Base-by-base conservation (phyloP, 2,888 invertebrate species). In the Protonemura montana region DNA sequence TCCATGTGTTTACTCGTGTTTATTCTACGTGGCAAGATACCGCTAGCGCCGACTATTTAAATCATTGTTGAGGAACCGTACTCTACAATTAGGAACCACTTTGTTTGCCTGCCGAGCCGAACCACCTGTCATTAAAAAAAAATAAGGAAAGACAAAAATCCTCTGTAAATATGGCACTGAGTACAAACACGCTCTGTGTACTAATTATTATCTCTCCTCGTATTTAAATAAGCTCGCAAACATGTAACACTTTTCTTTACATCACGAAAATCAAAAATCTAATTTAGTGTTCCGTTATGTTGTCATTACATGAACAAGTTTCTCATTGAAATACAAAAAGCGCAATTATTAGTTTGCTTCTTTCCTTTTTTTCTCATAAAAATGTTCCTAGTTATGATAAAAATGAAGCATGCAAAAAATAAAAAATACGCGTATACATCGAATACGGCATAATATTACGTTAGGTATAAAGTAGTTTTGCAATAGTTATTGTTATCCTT, bases 81-180 rank as follows among this genome's bases (percentile, higher is more conserved):
- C 88, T 89, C 89, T 88, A 89, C 88, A 87, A 85, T 87, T 89
- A 89, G 89, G 89, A 89, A 89, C 89, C 89, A 89, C 89, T 88
- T 88, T 87, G 87, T 88, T 88, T 88, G 87, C 88, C 87, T 88
- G 88, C 87, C 88, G 87, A 88, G 88, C 88, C 88, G 87, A 88
- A 88, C 88, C 86, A 87, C 88, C 87, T 83, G 86, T 88, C 83
- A 88, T 59, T 59, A 85, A 88, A 88, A 88, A 85, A 88, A 87
- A 86, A 76, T 86, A 87, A 29, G 85, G 85, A 84, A 86, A 87
- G 85, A 76, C 85, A 86, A 86, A 86, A 78, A 87, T 76, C 85
- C 85, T 87, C 86, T 88, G 87, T 87, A 88, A 88, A 88, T 88
- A 88, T 88, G 88, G 88, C 88, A 88, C 88, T 88, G 88, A 88